Percentiles rank a stretch among this genome's conserved stretches.
Evolutionary conservation across 30 jellyfish, hydroid and myxozoan species (phyloP).

Genomic region (Pseudorhiza aurosa): DNA sequence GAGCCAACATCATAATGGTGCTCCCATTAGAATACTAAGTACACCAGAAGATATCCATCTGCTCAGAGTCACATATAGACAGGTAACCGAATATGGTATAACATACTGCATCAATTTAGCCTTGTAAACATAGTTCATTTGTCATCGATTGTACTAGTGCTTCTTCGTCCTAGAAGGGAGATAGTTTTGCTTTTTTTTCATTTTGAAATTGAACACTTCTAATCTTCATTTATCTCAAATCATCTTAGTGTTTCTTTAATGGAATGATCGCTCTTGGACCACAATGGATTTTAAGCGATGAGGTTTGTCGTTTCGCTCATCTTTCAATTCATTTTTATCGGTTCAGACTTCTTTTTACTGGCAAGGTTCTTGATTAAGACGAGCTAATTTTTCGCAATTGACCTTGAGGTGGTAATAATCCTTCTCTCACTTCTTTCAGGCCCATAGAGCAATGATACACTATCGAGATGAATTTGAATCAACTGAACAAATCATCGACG

Average conservation of each 20-base stretch:
- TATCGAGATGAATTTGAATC: conserved; percentile 89
- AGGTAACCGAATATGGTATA: no score
- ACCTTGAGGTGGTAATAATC: no score
- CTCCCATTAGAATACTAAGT: conserved; percentile 74
- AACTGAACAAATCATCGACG: conserved; percentile 78
- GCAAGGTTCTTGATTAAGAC: no score
- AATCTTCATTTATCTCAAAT: no score
- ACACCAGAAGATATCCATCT: conserved; percentile 87
- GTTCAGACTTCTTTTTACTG: no score
- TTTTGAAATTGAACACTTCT: no score
- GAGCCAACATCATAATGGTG: conserved; percentile 81
- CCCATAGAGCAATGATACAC: conserved; percentile 70
- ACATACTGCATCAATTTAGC: no score
- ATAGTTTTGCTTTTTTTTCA: neutral
- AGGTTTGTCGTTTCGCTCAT: conserved; percentile 20
- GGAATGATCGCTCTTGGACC: conserved; percentile 81
- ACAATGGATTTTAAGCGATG: conserved; percentile 63
- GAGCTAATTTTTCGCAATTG: no score
- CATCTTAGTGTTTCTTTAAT: conserved; percentile 69
- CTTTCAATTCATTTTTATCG: neutral
- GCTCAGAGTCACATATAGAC: conserved; percentile 79
- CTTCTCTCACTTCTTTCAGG: conserved; percentile 21
- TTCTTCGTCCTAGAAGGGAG: no score
- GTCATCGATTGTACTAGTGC: no score
- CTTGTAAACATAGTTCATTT: no score